Evolutionary conservation across 2,797 vertebrate genomes (phyloP).

Genomic region (Cottoperca gobio): DNA sequence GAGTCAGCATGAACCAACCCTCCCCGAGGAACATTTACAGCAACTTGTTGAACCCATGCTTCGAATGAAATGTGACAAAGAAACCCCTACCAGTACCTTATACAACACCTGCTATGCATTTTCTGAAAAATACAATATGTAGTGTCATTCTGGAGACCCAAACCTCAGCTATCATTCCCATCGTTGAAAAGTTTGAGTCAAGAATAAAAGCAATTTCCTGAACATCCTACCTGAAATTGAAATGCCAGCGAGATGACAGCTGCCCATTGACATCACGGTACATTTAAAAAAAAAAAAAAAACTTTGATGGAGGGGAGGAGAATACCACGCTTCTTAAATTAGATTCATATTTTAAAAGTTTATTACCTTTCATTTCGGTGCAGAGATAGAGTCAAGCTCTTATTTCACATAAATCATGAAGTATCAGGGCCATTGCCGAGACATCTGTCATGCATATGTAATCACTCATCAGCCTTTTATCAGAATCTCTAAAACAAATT

Average conservation of each 20-base stretch:
- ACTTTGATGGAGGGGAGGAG: slow-evolving; percentile 44
- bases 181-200: slow-evolving; percentile 38
- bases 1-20: slow-evolving; percentile 20
- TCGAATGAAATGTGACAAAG: slow-evolving; percentile 15
- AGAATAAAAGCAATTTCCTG: slow-evolving; percentile 78
- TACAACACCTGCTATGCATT: slow-evolving; percentile 16
- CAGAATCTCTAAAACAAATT: slow-evolving; percentile 58
- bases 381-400: slow-evolving; percentile 68
- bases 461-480: slow-evolving; percentile 68
- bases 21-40: slow-evolving; percentile 30
- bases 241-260: slow-evolving; percentile 77
- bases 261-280: slow-evolving; percentile 62
- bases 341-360: slow-evolving; percentile 75
- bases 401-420: slow-evolving; percentile 72
- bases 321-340: slow-evolving; percentile 60
- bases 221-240: slow-evolving; percentile 72
- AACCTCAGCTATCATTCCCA: slow-evolving; percentile 31
- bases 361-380: slow-evolving; percentile 64
- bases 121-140: slow-evolving; percentile 9
- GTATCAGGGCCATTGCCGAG: slow-evolving; percentile 62
- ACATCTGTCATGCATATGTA: slow-evolving; percentile 76
- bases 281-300: slow-evolving; percentile 38
- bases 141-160: slow-evolving; percentile 29
- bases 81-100: neutral
- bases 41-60: slow-evolving; percentile 28